Evolutionary conservation across 1,140 invertebrate species (phyloP).

Genomic region (Atta colombica): DNA sequence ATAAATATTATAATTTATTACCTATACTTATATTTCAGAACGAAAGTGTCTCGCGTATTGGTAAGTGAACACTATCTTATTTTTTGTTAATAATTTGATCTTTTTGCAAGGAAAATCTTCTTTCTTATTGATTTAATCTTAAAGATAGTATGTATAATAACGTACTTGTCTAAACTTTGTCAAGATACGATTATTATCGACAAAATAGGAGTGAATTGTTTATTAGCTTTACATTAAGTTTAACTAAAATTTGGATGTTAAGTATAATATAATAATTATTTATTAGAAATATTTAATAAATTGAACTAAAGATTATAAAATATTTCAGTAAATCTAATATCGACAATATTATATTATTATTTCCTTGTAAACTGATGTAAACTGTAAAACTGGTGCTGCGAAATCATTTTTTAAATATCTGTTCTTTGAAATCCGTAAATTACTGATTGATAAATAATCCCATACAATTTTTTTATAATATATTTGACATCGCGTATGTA

Average conservation of each 20-base stretch:
- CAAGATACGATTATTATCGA: background rate
- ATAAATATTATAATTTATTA: constrained; percentile 79
- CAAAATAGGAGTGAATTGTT: constrained; percentile 1
- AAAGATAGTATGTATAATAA: background rate
- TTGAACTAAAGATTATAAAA: background rate
- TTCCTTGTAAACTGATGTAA: constrained; percentile 74
- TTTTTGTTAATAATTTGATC: constrained; percentile 68
- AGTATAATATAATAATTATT: background rate
- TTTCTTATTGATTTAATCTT: constrained; percentile 31
- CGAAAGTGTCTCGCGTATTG: constrained; percentile 78
- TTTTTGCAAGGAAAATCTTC: constrained; percentile 78
- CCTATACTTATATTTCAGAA: constrained; percentile 83
- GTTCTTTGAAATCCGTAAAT: constrained; percentile 59
- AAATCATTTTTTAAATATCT: constrained; percentile 32
- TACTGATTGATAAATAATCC: constrained; percentile 58
- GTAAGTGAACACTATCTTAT: constrained; percentile 79
- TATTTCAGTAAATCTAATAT: background rate
- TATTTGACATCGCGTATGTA: constrained; percentile 2
- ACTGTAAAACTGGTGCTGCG: constrained; percentile 8
- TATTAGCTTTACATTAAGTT: constrained; percentile 17
- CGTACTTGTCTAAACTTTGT: background rate
- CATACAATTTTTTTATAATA: background rate
- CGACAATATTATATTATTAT: constrained; percentile 19
- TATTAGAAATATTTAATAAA: constrained; percentile 15
- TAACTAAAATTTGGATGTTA: constrained; percentile 2